Conservation (phyloP, 2,113 vertebrate species). For the Hirundichthys speculiger region DNA sequence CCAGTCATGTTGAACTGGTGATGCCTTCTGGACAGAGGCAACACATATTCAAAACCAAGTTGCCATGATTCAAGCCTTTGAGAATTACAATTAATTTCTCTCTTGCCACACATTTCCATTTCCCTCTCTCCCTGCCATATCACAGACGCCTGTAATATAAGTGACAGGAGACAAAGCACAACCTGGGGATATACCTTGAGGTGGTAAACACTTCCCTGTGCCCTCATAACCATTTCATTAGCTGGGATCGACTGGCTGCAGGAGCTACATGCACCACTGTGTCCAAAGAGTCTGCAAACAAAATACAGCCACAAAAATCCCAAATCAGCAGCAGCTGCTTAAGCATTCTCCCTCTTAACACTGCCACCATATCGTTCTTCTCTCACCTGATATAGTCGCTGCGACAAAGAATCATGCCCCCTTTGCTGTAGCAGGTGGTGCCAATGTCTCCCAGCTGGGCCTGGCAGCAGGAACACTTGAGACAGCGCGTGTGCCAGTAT, state of each 20-base stretch:
- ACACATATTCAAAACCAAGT: no score
- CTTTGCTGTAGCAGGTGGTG: slow-evolving; percentile 85
- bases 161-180: no score
- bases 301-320: not conserved
- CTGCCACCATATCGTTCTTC: not conserved
- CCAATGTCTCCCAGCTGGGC: slow-evolving; percentile 86
- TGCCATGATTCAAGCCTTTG: no score
- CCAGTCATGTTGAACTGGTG: no score
- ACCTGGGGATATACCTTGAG: slow-evolving; percentile 75
- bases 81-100: no score
- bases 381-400: slow-evolving; percentile 85
- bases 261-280: slow-evolving; percentile 83
- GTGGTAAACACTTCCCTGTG: slow-evolving; percentile 86
- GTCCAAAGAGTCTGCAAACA: slow-evolving; percentile 82
- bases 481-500: slow-evolving; percentile 86
- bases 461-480: slow-evolving; percentile 86
- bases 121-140: no score
- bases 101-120: no score
- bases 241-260: slow-evolving; percentile 86
- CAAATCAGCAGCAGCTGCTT: no score
- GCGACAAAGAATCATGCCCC: slow-evolving; percentile 86
- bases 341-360: no score
- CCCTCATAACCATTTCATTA: slow-evolving; percentile 88
- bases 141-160: no score
- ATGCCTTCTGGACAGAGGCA: no score